Conservation (phyloP, 2,113 vertebrate genomes). For the Zapornia atra region DNA sequence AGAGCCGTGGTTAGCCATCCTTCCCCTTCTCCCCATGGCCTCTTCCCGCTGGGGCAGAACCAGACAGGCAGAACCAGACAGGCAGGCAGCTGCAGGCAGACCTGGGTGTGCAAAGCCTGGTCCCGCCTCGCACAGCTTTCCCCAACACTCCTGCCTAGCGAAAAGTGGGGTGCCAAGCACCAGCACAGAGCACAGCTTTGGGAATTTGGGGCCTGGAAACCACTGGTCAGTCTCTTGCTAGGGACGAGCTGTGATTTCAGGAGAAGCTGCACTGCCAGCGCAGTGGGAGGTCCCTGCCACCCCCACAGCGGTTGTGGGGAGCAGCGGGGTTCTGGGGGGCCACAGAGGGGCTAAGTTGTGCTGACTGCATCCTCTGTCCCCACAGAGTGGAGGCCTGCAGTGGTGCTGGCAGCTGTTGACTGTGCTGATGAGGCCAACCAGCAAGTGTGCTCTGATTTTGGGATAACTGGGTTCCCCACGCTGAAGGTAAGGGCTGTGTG, state of each 20-base stretch:
- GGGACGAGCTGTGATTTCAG: fast-evolving
- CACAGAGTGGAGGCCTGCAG: conserved; percentile 73
- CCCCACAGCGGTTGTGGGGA: fast-evolving
- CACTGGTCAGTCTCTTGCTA: fast-evolving
- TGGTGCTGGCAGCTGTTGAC: conserved; percentile 70
- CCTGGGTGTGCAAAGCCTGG: not conserved
- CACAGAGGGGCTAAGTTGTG: fast-evolving
- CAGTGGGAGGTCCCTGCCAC: not conserved
- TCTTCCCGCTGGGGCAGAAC: not conserved
- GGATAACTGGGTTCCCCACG: conserved; percentile 72
- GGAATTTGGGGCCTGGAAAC: not conserved
- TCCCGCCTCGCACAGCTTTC: not conserved
- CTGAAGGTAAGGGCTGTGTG: conserved; percentile 43
- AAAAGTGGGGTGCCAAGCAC: not conserved
- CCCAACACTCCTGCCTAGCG: fast-evolving
- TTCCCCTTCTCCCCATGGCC: not conserved
- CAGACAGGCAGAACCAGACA: conserved; percentile 29
- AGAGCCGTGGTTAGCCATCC: not conserved
- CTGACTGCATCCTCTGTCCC: not conserved
- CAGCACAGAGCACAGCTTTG: fast-evolving
- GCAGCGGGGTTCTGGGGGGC: fast-evolving
- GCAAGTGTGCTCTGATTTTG: conserved; percentile 63
- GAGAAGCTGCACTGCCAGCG: fast-evolving
- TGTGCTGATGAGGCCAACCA: conserved; percentile 71
- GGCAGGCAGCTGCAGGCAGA: not conserved